A percentile compares a stretch with the other conserved stretches of the same genome.
Conservation (phyloP, 2,888 invertebrate species). For the Dynastes hyllus region DNA sequence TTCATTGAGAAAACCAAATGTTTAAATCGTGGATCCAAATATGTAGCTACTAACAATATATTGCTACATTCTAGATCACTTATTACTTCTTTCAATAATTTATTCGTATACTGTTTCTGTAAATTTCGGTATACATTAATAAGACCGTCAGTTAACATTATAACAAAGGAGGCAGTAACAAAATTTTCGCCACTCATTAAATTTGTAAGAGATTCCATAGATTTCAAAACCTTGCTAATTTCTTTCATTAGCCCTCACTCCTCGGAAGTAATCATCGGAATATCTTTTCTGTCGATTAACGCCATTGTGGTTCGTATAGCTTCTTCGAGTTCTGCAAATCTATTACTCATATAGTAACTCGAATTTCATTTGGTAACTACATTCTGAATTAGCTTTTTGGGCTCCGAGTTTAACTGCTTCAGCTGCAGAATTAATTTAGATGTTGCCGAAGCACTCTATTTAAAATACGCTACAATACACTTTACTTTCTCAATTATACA, state of each 20-base stretch:
- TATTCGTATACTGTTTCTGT: too few species aligned
- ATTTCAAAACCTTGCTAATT: slow-evolving; percentile 51
- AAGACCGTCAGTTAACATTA: slow-evolving; percentile 13
- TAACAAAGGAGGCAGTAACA: slow-evolving; percentile 28
- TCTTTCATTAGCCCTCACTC: slow-evolving; percentile 54
- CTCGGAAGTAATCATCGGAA: slow-evolving; percentile 39
- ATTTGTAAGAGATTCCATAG: slow-evolving; percentile 53
- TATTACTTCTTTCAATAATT: too few species aligned
- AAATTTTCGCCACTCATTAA: slow-evolving; percentile 52
- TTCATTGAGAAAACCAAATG: slow-evolving; percentile 12
- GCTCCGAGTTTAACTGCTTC: neutral
- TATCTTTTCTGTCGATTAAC: slow-evolving; percentile 17
- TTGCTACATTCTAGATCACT: slow-evolving; percentile 33
- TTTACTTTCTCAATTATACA: slow-evolving; percentile 26
- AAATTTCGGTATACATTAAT: neutral
- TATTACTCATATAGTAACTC: slow-evolving; percentile 12
- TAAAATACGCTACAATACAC: slow-evolving; percentile 26
- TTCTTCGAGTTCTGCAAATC: slow-evolving; percentile 33
- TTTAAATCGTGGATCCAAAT: slow-evolving; percentile 52
- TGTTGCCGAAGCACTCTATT: slow-evolving; percentile 6
- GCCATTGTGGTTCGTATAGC: neutral
- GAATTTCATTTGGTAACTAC: slow-evolving; percentile 28
- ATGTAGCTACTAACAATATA: slow-evolving; percentile 35
- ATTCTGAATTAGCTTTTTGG: slow-evolving; percentile 17
- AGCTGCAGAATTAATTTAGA: slow-evolving; percentile 14